These are phyloP conservation scores for Calephelis virginiensis DNA, from an alignment of 1,140 invertebrate genomes.

Conservation along the genomic window DNA sequence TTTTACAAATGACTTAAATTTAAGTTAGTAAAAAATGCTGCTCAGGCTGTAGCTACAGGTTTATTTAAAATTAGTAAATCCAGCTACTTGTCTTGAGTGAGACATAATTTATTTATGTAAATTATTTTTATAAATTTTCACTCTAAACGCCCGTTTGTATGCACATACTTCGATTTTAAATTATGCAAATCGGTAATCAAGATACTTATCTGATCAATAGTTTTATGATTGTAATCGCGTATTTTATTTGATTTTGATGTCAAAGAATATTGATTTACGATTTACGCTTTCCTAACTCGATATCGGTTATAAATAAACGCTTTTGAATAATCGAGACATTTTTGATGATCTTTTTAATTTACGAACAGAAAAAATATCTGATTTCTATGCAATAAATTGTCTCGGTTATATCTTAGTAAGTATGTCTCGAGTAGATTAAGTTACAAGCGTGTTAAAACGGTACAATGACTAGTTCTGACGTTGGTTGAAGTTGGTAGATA, in stretches of 20 bases:
- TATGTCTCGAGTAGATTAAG: too few relatives aligned
- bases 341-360: neutral
- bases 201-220: constrained; percentile 7
- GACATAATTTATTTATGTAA: constrained; percentile 3
- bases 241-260: constrained; percentile 14
- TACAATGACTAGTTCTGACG: too few relatives aligned
- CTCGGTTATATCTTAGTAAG: too few relatives aligned
- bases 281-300: constrained; percentile 2
- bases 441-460: too few relatives aligned
- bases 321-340: neutral
- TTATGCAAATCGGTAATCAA: constrained; percentile 7
- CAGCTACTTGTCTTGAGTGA: neutral
- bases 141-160: neutral
- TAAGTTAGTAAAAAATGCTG: neutral
- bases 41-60: neutral
- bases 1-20: neutral
- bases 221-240: neutral
- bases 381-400: too few relatives aligned
- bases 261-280: constrained; percentile 10
- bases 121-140: constrained; percentile 7
- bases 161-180: neutral
- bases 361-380: too few relatives aligned
- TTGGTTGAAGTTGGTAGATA: too few relatives aligned
- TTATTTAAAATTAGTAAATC: neutral
- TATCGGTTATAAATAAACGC: neutral